Base-by-base conservation (phyloP, 1,140 invertebrate genomes). In the Diplogasteroides magnus region DNA sequence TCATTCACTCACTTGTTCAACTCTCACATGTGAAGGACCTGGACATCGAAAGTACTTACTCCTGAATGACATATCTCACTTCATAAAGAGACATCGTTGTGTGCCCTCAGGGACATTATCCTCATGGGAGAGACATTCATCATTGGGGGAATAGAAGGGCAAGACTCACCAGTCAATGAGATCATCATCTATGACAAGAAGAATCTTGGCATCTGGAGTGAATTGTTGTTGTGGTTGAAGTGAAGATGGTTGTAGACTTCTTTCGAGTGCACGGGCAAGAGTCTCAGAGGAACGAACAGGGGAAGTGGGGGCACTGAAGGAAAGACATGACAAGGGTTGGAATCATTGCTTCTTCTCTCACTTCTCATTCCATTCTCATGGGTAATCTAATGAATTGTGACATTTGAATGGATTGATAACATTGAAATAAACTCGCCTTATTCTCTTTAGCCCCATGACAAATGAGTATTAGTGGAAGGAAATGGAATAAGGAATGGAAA, bases 281-380 rank as follows among this genome's bases (percentile, higher is more conserved):
- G 64, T 61, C 31, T 72, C 70, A 1, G 64, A 19, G 19, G 58
- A 29, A 19, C 65, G 48, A 25, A 65, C 70, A 19, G 70, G 70
- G 13, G 70, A 72, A 14, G 70, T 72, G 2, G 70, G 70, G 6
- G 70, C 70, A 59, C 70, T 72, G 27, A 72, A 72, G 48, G 65
- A 27, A 14, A 19, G 1, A 6, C 27, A 23, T 68, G 57, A 14
- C 19, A 13, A 29, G 61, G 59, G 63, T 19, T 37, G 13, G 31
- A 31, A 59, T 29, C n/a, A 2, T n/a, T 23, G 19, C n/a, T 26
- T 48, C 56, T 64, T 48, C 32, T 48, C 48, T 48, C 32, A 64
- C 56, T 64, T 61, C 25, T 61, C 23, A 27, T 28, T 29, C 1
- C 23, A 2, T 61, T 61, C 19, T 23, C 31, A 11, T 14, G 60